Base-by-base conservation (phyloP, 2,113 vertebrate species). In the Thomomys bottae region DNA sequence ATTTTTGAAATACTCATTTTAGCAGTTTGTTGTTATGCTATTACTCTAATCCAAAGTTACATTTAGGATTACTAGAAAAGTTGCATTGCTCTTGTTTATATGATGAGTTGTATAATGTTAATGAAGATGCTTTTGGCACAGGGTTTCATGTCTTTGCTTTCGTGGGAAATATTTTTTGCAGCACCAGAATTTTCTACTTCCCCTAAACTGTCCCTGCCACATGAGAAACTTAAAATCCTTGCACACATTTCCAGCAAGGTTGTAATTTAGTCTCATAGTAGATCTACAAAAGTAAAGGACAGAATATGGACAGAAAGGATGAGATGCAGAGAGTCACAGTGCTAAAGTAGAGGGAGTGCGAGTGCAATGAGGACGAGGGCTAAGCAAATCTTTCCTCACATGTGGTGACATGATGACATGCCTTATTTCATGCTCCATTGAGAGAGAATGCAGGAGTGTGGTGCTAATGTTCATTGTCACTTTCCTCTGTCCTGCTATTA, bases 371-470 rank as follows among this genome's bases (percentile, higher is more conserved):
- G 36, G 63, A 75, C 32, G 2, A 64, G 45, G 38, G 14, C 57
- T 77, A 88, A 70, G 87, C n/a, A 73, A 90, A 94, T 92, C 76
- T 49, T 90, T 84, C 88, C 83, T 72, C 28, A 17, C 28, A 0
- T 78, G 77, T 49, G 79, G 66, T 93, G 95, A 95, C 86, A 84
- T 32, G 90, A 87, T 94, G 94, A 90, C 90, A 90, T 92, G 92
- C 80, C 94, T 96, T 89, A 95, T 95, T 96, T 96, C 96, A 96
- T 93, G 96, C 95, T 96, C 93, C 94, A 94, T 30, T 96, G 94
- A 96, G 83, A 95, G 76, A 87, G 80, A 92, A 94, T 83, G 92
- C 63, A 83, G 84, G 63, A 94, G 88, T 88, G 80, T 81, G 36
- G 45, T 8, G 0, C 71, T 84, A 95, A 95, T 64, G 83, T 49